These are phyloP conservation scores for Chaenocephalus aceratus DNA, from an alignment of 2,113 vertebrate genomes.

Conservation along the genomic window DNA sequence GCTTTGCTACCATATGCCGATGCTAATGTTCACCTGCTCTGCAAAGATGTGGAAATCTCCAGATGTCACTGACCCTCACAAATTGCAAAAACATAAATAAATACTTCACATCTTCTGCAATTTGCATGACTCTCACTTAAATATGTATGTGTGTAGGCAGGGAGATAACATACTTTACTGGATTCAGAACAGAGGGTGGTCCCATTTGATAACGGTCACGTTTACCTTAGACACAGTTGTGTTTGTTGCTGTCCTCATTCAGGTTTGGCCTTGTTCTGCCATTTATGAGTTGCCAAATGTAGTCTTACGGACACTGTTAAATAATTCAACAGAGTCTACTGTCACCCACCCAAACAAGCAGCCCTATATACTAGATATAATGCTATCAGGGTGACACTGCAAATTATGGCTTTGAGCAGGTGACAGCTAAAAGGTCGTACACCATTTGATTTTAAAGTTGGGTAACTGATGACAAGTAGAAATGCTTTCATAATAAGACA, in stretches of 20 bases:
- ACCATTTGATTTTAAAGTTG: slow-evolving; percentile 34
- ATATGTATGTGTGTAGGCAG: neutral
- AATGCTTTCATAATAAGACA: neutral
- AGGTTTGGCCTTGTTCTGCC: slow-evolving; percentile 35
- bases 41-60: neutral
- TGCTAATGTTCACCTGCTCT: neutral
- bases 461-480: neutral
- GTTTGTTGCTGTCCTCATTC: slow-evolving; percentile 22
- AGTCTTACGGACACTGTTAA: slow-evolving; percentile 41
- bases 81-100: neutral
- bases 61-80: neutral
- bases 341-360: slow-evolving; percentile 65
- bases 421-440: slow-evolving; percentile 16
- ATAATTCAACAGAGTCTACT: slow-evolving; percentile 68
- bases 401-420: slow-evolving; percentile 17
- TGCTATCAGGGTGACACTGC: slow-evolving; percentile 11
- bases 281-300: slow-evolving; percentile 40
- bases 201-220: neutral
- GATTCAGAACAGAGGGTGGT: neutral
- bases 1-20: neutral
- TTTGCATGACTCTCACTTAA: slow-evolving; percentile 9
- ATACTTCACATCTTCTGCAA: slow-evolving; percentile 5
- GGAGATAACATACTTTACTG: no score
- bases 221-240: slow-evolving; percentile 7
- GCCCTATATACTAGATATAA: no score